A percentile compares a stretch with the other conserved stretches of the same genome.
phyloP scores from a whole-genome alignment of 2,888 invertebrate species.

The Dioctria rufipes region DNA sequence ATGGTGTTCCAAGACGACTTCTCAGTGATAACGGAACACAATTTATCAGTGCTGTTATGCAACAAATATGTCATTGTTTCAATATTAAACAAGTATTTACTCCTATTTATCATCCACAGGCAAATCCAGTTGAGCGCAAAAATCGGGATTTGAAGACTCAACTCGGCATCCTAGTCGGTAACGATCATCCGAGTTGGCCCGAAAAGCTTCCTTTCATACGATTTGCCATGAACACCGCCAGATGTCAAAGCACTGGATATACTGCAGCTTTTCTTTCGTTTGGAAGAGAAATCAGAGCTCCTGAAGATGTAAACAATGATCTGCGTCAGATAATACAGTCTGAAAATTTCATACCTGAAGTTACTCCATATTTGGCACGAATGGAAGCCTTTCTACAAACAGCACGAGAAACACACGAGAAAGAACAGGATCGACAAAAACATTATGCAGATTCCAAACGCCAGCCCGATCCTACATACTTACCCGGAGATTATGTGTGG shows the following conservation, averaged over 20 bases:
- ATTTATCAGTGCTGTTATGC: constrained; percentile 66
- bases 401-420: background rate
- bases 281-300: too few relatives aligned
- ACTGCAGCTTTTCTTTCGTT: too few relatives aligned
- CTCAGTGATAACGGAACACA: constrained; percentile 67
- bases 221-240: too few relatives aligned
- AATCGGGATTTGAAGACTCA: constrained; percentile 52
- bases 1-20: constrained; percentile 64
- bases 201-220: too few relatives aligned
- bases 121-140: constrained; percentile 65
- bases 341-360: too few relatives aligned
- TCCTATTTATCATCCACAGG: constrained; percentile 66
- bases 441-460: constrained; percentile 19
- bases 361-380: too few relatives aligned
- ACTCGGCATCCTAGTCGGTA: too few relatives aligned
- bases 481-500: constrained; percentile 61
- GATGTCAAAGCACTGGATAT: too few relatives aligned
- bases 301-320: too few relatives aligned
- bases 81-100: constrained; percentile 58
- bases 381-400: constrained; percentile 51
- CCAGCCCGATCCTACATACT: constrained; percentile 55
- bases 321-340: too few relatives aligned
- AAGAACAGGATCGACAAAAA: background rate
- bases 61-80: constrained; percentile 61
- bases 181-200: too few relatives aligned